phyloP scores from a whole-genome alignment of 2,113 vertebrate genomes.

The Xiphophorus maculatus region DNA sequence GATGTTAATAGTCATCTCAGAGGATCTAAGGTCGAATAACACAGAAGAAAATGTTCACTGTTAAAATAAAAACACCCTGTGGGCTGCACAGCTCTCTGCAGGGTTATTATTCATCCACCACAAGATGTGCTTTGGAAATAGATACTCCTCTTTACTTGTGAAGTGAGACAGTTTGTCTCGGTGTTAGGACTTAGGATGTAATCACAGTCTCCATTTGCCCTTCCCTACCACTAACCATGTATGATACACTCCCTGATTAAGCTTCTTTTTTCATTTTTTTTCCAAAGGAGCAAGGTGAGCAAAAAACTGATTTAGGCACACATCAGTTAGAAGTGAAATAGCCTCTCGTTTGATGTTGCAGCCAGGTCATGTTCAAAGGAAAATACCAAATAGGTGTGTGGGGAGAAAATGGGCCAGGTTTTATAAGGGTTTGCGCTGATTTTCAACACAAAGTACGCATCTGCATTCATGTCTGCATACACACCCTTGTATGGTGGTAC shows the following conservation, averaged over 20 bases:
- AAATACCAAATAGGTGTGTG: slow-evolving; percentile 40
- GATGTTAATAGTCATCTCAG: slow-evolving; percentile 47
- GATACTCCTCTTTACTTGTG: slow-evolving; percentile 40
- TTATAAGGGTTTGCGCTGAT: slow-evolving; percentile 14
- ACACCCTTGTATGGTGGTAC: slow-evolving; percentile 1
- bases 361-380: slow-evolving; percentile 65
- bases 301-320: slow-evolving; percentile 47
- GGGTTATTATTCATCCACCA: slow-evolving; percentile 39
- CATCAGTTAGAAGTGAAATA: slow-evolving; percentile 59
- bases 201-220: slow-evolving; percentile 37
- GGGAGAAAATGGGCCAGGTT: slow-evolving; percentile 40
- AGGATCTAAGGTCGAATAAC: slow-evolving; percentile 36
- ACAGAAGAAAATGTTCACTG: slow-evolving; percentile 27
- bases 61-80: slow-evolving; percentile 46
- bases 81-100: slow-evolving; percentile 10
- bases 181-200: slow-evolving; percentile 29
- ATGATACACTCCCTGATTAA: slow-evolving; percentile 31
- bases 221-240: slow-evolving; percentile 51
- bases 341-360: slow-evolving; percentile 59
- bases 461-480: neutral
- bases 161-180: slow-evolving; percentile 50
- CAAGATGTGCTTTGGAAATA: slow-evolving; percentile 48
- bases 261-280: slow-evolving; percentile 5
- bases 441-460: slow-evolving; percentile 19
- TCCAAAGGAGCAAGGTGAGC: slow-evolving; percentile 11